These are phyloP conservation scores for Drosophila asahinai DNA, from an alignment of 1,140 invertebrate species.

Conservation along the genomic window DNA sequence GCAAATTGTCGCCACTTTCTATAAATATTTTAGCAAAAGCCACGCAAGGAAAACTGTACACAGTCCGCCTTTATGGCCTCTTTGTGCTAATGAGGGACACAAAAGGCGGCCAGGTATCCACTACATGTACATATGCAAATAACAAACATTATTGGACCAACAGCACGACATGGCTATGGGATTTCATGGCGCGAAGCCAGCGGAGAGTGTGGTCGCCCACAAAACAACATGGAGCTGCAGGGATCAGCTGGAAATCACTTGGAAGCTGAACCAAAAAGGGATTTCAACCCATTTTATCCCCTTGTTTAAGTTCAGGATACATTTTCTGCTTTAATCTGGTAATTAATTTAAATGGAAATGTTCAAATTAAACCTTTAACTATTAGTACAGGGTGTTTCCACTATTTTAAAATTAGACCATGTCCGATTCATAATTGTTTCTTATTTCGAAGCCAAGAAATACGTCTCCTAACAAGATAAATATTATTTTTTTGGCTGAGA, in stretches of 20 bases:
- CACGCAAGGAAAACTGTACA: conserved; percentile 35
- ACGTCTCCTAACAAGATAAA: not conserved
- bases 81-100: conserved; percentile 55
- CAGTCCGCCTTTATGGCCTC: conserved; percentile 58
- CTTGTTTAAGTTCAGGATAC: too few relatives aligned
- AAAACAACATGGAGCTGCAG: not conserved
- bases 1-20: conserved; percentile 68
- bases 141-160: conserved; percentile 43
- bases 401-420: too few relatives aligned
- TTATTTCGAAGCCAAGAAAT: not conserved
- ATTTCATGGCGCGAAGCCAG: not conserved
- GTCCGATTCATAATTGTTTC: too few relatives aligned
- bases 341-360: not conserved
- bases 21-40: conserved; percentile 71
- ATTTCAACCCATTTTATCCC: not conserved
- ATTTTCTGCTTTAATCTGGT: too few relatives aligned
- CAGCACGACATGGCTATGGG: conserved; percentile 18
- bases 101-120: conserved; percentile 36
- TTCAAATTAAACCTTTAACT: not conserved
- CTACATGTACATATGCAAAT: conserved; percentile 55
- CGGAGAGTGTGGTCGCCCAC: not conserved
- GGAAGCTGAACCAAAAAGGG: not conserved
- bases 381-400: too few relatives aligned
- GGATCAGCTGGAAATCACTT: conserved; percentile 8
- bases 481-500: not conserved